Percentiles rank a stretch among this genome's conserved stretches.
Conservation (phyloP, 2,113 vertebrate genomes). For the Nesogale talazaci region DNA sequence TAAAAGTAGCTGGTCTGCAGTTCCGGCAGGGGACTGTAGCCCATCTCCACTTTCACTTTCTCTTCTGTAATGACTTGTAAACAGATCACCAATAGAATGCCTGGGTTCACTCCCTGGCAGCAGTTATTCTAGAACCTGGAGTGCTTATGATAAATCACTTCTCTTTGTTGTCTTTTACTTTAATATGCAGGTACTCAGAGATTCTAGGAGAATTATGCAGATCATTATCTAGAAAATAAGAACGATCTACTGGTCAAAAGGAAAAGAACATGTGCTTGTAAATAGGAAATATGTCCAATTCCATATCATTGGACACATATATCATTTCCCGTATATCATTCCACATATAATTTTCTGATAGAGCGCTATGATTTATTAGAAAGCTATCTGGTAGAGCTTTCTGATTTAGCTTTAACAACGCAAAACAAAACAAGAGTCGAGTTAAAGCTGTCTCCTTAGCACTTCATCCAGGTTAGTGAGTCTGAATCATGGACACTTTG, state of each 20-base stretch:
- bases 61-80: neutral
- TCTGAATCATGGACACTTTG: too few species aligned
- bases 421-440: too few species aligned
- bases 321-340: too few species aligned
- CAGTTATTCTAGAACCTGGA: neutral
- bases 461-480: too few species aligned
- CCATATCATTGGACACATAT: too few species aligned
- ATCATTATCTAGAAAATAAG: conserved; percentile 26
- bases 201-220: conserved; percentile 21
- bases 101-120: neutral
- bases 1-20: neutral
- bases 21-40: neutral
- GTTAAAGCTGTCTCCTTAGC: too few species aligned
- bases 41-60: conserved; percentile 55
- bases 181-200: neutral
- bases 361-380: too few species aligned
- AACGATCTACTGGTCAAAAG: conserved; percentile 8
- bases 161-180: neutral
- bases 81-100: neutral
- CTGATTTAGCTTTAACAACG: too few species aligned
- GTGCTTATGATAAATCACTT: neutral
- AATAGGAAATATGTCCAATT: neutral
- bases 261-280: neutral
- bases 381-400: too few species aligned
- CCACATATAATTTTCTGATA: too few species aligned